Evolutionary conservation across 2,888 invertebrate genomes (phyloP).

Genomic region (Lobophora halterata): DNA sequence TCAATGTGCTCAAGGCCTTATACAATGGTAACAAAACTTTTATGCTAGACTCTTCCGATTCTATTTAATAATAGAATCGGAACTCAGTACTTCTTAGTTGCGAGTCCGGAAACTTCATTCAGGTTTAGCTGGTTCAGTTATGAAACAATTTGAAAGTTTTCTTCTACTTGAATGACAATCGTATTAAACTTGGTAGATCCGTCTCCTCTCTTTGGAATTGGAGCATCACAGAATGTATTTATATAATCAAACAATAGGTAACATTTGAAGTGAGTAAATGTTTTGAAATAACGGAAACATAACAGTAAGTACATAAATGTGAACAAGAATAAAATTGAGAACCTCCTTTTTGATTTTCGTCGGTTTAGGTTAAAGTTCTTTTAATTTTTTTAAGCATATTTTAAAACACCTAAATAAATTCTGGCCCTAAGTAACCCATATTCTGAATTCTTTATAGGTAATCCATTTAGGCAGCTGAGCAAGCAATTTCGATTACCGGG

Average conservation of each 20-base stretch:
- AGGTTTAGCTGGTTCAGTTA: constrained; percentile 7
- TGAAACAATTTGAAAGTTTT: constrained; percentile 18
- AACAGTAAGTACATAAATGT: too few relatives aligned
- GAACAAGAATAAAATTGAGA: too few relatives aligned
- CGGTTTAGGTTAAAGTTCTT: too few relatives aligned
- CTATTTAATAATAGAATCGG: constrained; percentile 9
- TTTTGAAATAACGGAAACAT: too few relatives aligned
- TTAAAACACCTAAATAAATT: too few relatives aligned
- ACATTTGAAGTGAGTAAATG: too few relatives aligned
- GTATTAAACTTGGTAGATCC: constrained; percentile 9
- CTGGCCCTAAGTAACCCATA: background rate
- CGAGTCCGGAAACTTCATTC: constrained; percentile 6
- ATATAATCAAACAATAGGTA: too few relatives aligned
- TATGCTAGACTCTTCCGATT: constrained; percentile 5
- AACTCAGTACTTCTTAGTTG: too few relatives aligned
- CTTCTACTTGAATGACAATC: constrained; percentile 9
- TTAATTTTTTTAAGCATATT: too few relatives aligned
- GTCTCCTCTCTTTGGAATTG: constrained; percentile 10
- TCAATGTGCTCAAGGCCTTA: background rate
- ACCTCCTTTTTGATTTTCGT: too few relatives aligned
- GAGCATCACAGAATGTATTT: too few relatives aligned
- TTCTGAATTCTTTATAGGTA: background rate
- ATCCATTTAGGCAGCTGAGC: constrained; percentile 1
- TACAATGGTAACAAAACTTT: constrained; percentile 6
- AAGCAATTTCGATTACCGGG: constrained; percentile 36